phyloP scores from a whole-genome alignment of 2,113 vertebrate genomes.

The Hippocampus abdominalis region DNA sequence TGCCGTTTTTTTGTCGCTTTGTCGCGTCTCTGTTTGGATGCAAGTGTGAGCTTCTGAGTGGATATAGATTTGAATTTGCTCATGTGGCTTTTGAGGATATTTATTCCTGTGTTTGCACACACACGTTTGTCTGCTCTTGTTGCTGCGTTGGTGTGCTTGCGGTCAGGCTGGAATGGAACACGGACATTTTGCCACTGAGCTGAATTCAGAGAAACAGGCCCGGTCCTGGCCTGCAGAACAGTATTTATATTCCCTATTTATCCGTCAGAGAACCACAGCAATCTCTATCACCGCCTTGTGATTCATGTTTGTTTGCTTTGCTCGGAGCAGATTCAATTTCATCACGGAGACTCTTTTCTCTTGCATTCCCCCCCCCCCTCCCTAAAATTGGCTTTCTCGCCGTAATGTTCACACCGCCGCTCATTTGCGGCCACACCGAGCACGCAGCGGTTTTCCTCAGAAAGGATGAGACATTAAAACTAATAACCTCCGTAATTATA shows the following conservation, averaged over 20 bases:
- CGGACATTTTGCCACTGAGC: slow-evolving; percentile 62
- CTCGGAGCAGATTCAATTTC: slow-evolving; percentile 52
- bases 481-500: slow-evolving; percentile 70
- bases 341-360: slow-evolving; percentile 42
- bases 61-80: slow-evolving; percentile 54
- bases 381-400: slow-evolving; percentile 23
- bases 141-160: slow-evolving; percentile 63
- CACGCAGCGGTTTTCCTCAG: slow-evolving; percentile 62
- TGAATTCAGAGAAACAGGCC: slow-evolving; percentile 66
- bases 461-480: slow-evolving; percentile 67
- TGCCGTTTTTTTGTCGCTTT: slow-evolving; percentile 23
- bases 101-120: slow-evolving; percentile 51
- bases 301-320: slow-evolving; percentile 71
- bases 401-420: slow-evolving; percentile 53
- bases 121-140: slow-evolving; percentile 58
- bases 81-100: slow-evolving; percentile 62
- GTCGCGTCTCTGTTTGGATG: slow-evolving; percentile 42
- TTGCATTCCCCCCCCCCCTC: not conserved
- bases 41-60: slow-evolving; percentile 30
- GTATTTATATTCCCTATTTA: slow-evolving; percentile 70
- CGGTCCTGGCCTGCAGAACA: slow-evolving; percentile 56
- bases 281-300: slow-evolving; percentile 63
- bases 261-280: slow-evolving; percentile 61
- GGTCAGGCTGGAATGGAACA: slow-evolving; percentile 67
- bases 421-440: slow-evolving; percentile 56